A percentile compares a stretch with the other conserved stretches of the same genome.
Conservation (phyloP, 2,888 invertebrate genomes). For the Pandemis corylana region DNA sequence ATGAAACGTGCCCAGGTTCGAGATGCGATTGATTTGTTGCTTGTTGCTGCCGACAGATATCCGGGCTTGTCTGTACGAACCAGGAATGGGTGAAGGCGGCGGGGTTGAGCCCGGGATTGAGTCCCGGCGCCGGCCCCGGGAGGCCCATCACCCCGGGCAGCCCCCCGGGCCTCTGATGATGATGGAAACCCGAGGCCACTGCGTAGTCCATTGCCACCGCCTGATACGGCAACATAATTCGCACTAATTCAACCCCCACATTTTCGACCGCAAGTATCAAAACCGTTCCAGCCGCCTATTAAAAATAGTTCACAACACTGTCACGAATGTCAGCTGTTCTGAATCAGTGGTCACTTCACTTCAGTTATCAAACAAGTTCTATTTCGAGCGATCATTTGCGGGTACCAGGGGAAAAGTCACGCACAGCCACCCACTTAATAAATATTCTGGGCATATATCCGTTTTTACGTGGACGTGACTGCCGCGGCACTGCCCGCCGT, state of each 20-base stretch:
- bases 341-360: slow-evolving; percentile 42
- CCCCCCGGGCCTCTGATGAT: slow-evolving; percentile 82
- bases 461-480: slow-evolving; percentile 85
- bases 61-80: slow-evolving; percentile 95
- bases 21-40: slow-evolving; percentile 90
- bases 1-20: slow-evolving; percentile 96
- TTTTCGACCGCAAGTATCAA: slow-evolving; percentile 54
- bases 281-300: slow-evolving; percentile 45
- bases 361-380: slow-evolving; percentile 80
- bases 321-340: slow-evolving; percentile 30
- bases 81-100: slow-evolving; percentile 97
- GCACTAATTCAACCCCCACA: slow-evolving; percentile 52
- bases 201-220: slow-evolving; percentile 95
- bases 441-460: slow-evolving; percentile 87
- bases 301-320: slow-evolving; percentile 55
- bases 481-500: slow-evolving; percentile 82
- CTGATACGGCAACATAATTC: slow-evolving; percentile 92
- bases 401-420: slow-evolving; percentile 84
- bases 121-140: slow-evolving; percentile 79
- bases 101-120: slow-evolving; percentile 85
- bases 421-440: slow-evolving; percentile 85
- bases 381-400: slow-evolving; percentile 78
- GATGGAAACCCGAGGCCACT: slow-evolving; percentile 84
- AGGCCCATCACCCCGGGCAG: slow-evolving; percentile 85
- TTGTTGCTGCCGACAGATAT: slow-evolving; percentile 94